phyloP scores from a whole-genome alignment of 23 tunicate genomes.

The Halocynthia aurantium region DNA sequence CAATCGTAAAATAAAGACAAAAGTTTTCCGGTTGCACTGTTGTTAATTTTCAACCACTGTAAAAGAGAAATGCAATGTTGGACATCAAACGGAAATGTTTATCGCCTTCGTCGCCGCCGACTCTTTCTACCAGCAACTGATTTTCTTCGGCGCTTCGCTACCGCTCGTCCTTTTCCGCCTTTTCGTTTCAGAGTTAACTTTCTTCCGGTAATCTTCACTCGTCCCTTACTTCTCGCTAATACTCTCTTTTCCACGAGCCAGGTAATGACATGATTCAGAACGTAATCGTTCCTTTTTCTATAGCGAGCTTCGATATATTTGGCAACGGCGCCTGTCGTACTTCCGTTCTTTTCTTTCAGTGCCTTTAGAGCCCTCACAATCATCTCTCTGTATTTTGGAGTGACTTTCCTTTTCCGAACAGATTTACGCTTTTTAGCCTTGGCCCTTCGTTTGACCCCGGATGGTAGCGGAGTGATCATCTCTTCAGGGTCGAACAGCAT shows the following conservation, averaged over 20 bases:
- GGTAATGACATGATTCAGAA: slow-evolving; percentile 56
- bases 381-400: slow-evolving; percentile 78
- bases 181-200: slow-evolving; percentile 22
- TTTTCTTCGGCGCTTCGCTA: not conserved
- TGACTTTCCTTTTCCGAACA: slow-evolving; percentile 11
- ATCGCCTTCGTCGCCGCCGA: slow-evolving; percentile 1
- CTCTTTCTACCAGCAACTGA: not conserved
- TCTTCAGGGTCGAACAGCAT: not conserved
- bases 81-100: too few species aligned
- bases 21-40: too few species aligned
- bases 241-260: slow-evolving; percentile 54
- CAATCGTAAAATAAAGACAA: too few species aligned
- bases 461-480: slow-evolving; percentile 11
- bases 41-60: too few species aligned
- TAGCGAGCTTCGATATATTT: slow-evolving; percentile 44
- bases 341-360: slow-evolving; percentile 51
- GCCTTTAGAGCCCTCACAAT: slow-evolving; percentile 38
- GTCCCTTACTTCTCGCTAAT: slow-evolving; percentile 22
- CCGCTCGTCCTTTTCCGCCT: not conserved
- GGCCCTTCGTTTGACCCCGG: slow-evolving; percentile 8
- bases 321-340: slow-evolving; percentile 24
- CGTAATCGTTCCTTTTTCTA: slow-evolving; percentile 54
- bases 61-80: too few species aligned
- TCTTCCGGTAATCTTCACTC: slow-evolving; percentile 43
- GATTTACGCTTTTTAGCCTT: not conserved